A percentile compares a stretch with the other conserved stretches of the same genome.
Conservation (phyloP, 2,797 vertebrate genomes). For the Ceryle rudis region DNA sequence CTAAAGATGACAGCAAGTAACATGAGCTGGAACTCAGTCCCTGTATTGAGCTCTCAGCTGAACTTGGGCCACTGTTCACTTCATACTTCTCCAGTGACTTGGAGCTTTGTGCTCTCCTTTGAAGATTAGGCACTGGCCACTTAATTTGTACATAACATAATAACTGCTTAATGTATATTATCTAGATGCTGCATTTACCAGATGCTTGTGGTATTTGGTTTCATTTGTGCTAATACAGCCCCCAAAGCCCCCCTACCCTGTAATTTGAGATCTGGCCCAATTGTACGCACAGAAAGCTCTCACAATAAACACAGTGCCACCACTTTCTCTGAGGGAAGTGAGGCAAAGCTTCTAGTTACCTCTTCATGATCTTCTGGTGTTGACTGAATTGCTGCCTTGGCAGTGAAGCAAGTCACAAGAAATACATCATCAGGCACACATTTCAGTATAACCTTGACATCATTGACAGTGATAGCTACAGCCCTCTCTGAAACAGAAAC, state of each 20-base stretch:
- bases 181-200: background rate
- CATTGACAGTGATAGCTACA: constrained; percentile 49
- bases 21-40: background rate
- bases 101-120: background rate
- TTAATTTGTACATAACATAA: background rate
- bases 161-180: background rate
- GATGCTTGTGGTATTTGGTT: background rate
- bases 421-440: constrained; percentile 43
- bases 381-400: constrained; percentile 34
- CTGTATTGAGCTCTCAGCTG: background rate
- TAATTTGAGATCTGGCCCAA: background rate
- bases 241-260: background rate
- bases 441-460: constrained; percentile 68
- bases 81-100: background rate
- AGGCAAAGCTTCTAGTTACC: constrained; percentile 28
- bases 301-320: background rate
- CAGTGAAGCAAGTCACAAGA: constrained; percentile 67
- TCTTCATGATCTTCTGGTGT: background rate
- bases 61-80: background rate
- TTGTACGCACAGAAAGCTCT: background rate
- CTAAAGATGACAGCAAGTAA: background rate
- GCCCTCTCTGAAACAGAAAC: constrained; percentile 46
- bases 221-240: background rate
- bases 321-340: background rate
- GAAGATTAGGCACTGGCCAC: background rate